phyloP scores from a whole-genome alignment of 30 jellyfish, hydroid and myxozoan species.

The Calvadosia cruxmelitensis region DNA sequence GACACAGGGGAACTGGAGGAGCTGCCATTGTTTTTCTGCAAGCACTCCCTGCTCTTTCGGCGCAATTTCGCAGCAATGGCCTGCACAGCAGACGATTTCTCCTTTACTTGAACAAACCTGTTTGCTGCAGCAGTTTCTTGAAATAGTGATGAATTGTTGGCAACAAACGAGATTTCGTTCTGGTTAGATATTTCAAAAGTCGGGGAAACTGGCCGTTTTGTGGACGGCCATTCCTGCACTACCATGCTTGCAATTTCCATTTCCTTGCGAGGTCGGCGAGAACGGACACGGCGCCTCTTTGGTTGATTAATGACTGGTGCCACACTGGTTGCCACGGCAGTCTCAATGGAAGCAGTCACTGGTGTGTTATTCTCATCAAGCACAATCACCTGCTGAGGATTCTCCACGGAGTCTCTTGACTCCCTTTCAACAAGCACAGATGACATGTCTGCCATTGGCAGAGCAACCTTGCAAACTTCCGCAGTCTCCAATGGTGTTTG shows the following conservation, averaged over 20 bases:
- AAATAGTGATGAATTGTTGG: too few relatives aligned
- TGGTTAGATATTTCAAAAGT: neutral
- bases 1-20: neutral
- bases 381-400: neutral
- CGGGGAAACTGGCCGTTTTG: neutral
- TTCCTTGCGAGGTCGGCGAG: neutral
- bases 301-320: neutral
- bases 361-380: neutral
- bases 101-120: too few relatives aligned
- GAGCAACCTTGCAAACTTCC: neutral
- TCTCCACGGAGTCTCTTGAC: too few relatives aligned
- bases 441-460: neutral
- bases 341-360: neutral
- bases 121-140: neutral
- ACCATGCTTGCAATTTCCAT: slow-evolving; percentile 68
- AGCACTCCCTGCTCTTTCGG: neutral
- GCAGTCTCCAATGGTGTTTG: neutral
- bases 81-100: neutral
- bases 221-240: slow-evolving; percentile 68
- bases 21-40: neutral
- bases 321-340: neutral
- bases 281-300: neutral
- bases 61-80: neutral
- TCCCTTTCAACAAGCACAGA: neutral
- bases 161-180: neutral